A percentile compares a stretch with the other conserved stretches of the same genome.
Evolutionary conservation across 2,797 vertebrate species (phyloP).

Genomic region (Hylomyscus alleni): DNA sequence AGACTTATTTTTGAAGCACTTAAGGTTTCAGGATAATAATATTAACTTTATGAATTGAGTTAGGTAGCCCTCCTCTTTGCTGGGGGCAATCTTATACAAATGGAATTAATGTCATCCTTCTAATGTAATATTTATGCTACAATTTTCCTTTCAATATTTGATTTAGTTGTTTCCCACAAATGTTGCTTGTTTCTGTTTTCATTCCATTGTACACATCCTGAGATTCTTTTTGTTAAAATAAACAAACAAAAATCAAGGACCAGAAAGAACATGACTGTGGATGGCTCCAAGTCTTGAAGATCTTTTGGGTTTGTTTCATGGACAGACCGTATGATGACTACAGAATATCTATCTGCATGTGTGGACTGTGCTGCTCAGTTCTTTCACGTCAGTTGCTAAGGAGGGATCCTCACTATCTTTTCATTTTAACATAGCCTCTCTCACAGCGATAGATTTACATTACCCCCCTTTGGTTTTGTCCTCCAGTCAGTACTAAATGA

Average conservation of each 20-base stretch:
- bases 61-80: neutral
- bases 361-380: neutral
- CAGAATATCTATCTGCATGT: neutral
- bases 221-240: neutral
- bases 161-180: neutral
- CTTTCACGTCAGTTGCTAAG: conserved; percentile 1
- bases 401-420: neutral
- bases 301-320: neutral
- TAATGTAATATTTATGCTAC: conserved; percentile 2
- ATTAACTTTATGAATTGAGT: conserved; percentile 21
- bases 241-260: neutral
- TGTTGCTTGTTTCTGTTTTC: conserved; percentile 18
- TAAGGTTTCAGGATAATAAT: conserved; percentile 9
- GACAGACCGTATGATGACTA: neutral
- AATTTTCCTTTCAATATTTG: neutral
- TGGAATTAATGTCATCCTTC: neutral
- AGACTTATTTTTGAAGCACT: neutral
- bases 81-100: conserved; percentile 17
- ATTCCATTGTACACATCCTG: neutral
- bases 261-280: neutral
- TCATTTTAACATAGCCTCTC: conserved; percentile 41
- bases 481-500: neutral
- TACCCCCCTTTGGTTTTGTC: neutral
- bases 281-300: conserved; percentile 10
- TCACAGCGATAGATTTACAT: neutral